Evolutionary conservation across 1,140 invertebrate genomes (phyloP).

Genomic region (Eumaeus atala): DNA sequence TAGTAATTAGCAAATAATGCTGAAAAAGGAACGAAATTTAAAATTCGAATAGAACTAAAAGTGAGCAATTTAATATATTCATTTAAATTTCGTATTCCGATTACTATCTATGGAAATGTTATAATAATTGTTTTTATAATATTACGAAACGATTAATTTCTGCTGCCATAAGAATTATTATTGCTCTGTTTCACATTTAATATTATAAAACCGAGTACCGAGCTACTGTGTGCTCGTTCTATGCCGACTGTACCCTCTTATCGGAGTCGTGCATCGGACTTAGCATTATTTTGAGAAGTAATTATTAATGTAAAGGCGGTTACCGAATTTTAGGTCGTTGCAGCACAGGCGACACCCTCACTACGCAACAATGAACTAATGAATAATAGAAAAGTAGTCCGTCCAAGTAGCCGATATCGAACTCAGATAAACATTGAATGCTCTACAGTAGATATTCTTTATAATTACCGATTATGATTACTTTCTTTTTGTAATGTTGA

Average conservation of each 20-base stretch:
- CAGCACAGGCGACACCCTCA: conserved; percentile 36
- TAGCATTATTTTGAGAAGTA: conserved; percentile 73
- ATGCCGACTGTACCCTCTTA: conserved; percentile 54
- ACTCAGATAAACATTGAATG: conserved; percentile 64
- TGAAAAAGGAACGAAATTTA: too few relatives aligned
- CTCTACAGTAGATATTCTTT: conserved; percentile 27
- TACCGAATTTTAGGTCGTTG: conserved; percentile 64
- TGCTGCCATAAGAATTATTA: conserved; percentile 1
- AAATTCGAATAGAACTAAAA: too few relatives aligned
- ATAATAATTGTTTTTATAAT: too few relatives aligned
- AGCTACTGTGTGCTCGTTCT: conserved; percentile 13
- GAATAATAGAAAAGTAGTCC: conserved; percentile 66
- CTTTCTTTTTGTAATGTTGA: conserved; percentile 7
- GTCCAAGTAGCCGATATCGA: conserved; percentile 60
- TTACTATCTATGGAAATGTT: too few relatives aligned
- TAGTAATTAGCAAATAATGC: too few relatives aligned
- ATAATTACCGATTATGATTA: conserved; percentile 51
- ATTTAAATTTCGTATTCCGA: too few relatives aligned
- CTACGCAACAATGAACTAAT: conserved; percentile 55
- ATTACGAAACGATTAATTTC: not conserved
- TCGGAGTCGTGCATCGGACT: conserved; percentile 62
- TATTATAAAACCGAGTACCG: too few relatives aligned
- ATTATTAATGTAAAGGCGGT: conserved; percentile 69
- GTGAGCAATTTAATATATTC: too few relatives aligned
- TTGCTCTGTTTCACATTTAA: not conserved